Conservation (phyloP, 2,888 invertebrate species). For the Eupithecia inturbata region DNA sequence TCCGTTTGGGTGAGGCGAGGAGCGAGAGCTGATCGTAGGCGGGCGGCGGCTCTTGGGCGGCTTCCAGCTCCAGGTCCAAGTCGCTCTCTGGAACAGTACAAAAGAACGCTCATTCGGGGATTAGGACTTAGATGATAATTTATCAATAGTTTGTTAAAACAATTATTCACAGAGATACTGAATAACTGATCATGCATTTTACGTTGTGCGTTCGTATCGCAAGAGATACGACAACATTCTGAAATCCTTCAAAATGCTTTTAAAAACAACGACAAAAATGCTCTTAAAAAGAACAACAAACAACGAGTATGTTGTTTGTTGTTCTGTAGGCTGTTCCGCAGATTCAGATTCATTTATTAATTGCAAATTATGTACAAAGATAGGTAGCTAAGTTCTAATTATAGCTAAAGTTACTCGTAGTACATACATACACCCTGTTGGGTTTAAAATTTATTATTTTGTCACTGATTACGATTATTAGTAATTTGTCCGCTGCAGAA, state of each 20-base stretch:
- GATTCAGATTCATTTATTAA: too few relatives aligned
- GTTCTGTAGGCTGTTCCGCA: too few relatives aligned
- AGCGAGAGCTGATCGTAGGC: conserved; percentile 65
- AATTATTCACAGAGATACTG: neutral
- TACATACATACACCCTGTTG: too few relatives aligned
- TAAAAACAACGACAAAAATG: too few relatives aligned
- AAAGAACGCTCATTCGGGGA: neutral
- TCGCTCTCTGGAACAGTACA: conserved; percentile 68
- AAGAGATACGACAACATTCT: too few relatives aligned
- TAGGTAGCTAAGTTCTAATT: too few relatives aligned
- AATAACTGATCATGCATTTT: neutral
- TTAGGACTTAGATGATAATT: neutral
- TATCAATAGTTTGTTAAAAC: neutral
- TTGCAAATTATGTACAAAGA: too few relatives aligned
- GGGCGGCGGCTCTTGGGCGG: conserved; percentile 66
- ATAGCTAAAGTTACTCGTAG: too few relatives aligned
- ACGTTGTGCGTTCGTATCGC: neutral
- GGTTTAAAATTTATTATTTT: too few relatives aligned
- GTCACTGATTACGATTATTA: too few relatives aligned
- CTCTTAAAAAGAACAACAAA: too few relatives aligned
- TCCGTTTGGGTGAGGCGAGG: conserved; percentile 51
- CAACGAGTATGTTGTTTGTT: too few relatives aligned
- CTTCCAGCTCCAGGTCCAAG: conserved; percentile 69
- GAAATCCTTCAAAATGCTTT: neutral
- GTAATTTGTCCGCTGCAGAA: neutral